Percentiles rank a stretch among this genome's conserved stretches.
phyloP scores from a whole-genome alignment of 2,113 vertebrate species.

The Tyto alba region DNA sequence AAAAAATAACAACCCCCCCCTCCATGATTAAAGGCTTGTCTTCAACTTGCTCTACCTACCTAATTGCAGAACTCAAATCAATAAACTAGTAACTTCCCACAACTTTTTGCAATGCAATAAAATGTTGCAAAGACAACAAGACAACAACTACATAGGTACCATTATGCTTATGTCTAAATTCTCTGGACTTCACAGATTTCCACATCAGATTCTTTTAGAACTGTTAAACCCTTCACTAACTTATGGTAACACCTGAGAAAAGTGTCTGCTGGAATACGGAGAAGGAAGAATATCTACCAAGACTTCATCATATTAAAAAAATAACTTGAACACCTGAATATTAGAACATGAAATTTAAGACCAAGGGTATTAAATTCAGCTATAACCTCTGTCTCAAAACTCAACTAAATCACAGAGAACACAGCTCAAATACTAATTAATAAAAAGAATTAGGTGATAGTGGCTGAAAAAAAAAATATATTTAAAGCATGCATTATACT shows the following conservation, averaged over 20 bases:
- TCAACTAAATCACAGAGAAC: not conserved
- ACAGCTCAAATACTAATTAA: not conserved
- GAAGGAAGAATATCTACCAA: not conserved
- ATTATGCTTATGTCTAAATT: not conserved
- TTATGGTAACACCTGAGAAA: not conserved
- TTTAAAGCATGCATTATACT: not conserved
- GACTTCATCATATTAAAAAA: not conserved
- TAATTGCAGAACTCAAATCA: not conserved
- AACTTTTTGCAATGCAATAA: not conserved
- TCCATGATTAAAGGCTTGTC: not conserved
- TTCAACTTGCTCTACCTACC: not conserved
- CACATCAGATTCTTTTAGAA: not conserved
- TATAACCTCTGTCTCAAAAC: not conserved
- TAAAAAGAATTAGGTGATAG: not conserved
- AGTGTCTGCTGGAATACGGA: not conserved
- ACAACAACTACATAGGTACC: not conserved
- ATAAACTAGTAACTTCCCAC: not conserved
- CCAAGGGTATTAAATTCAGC: not conserved
- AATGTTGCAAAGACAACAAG: not conserved
- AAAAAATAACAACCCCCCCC: not conserved
- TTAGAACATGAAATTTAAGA: not conserved
- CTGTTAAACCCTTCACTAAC: fast-evolving
- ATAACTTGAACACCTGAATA: not conserved
- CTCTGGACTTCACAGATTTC: not conserved
- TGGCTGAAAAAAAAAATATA: not conserved